Evolutionary conservation across 2,113 vertebrate species (phyloP).

Genomic region (Todiramphus saurophagus): DNA sequence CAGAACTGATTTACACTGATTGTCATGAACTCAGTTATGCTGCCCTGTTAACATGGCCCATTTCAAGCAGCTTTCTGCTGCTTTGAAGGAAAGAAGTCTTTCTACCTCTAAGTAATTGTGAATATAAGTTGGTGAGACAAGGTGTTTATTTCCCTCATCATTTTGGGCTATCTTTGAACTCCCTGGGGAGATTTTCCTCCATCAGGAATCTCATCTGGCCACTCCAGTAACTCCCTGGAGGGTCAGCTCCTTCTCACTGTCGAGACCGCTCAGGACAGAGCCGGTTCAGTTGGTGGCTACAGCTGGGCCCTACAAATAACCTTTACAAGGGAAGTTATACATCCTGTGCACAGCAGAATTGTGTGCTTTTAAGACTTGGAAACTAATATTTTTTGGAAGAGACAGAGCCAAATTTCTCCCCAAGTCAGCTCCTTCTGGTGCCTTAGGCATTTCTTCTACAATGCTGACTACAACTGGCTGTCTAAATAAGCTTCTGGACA

Average conservation of each 20-base stretch:
- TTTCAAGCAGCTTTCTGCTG: background rate
- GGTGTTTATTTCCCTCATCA: background rate
- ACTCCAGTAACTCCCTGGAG: background rate
- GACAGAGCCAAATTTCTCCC: background rate
- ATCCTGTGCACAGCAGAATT: background rate
- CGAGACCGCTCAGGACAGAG: background rate
- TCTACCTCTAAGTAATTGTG: background rate
- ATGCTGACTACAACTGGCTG: background rate
- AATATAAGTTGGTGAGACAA: background rate
- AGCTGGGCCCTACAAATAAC: background rate
- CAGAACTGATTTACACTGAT: background rate
- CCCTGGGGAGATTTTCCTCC: background rate
- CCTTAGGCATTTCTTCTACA: background rate
- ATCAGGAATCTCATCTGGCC: background rate
- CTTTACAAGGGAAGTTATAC: background rate
- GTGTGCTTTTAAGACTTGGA: background rate
- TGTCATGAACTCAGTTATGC: background rate
- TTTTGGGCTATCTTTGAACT: background rate
- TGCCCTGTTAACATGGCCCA: background rate
- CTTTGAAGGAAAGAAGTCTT: background rate
- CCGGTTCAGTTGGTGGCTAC: background rate
- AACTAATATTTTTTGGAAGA: background rate
- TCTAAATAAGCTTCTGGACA: background rate
- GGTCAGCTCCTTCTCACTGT: background rate
- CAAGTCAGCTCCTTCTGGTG: background rate